phyloP scores from a whole-genome alignment of 2,888 invertebrate species.

The Leptura quadrifasciata region DNA sequence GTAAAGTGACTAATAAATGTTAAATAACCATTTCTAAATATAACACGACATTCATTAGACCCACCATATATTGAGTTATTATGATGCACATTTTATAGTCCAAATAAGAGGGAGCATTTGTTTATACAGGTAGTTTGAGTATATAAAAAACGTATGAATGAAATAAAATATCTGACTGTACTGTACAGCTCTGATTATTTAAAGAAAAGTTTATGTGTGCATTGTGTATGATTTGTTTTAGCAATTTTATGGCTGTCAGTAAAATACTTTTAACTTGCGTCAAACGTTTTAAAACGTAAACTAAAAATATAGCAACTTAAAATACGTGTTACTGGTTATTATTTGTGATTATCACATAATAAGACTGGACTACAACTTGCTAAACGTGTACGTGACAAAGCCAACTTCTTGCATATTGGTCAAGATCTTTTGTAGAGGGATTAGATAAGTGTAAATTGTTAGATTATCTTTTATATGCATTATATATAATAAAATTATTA shows the following conservation, averaged over 20 bases:
- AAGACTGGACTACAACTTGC: too few species aligned
- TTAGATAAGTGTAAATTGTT: too few species aligned
- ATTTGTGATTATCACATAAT: neutral
- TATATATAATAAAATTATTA: too few species aligned
- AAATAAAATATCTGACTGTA: neutral
- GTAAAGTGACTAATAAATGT: neutral
- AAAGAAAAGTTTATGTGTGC: neutral
- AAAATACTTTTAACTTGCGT: neutral
- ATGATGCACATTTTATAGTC: too few species aligned
- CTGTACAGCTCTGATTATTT: neutral
- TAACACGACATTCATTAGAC: neutral
- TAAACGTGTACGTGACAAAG: too few species aligned
- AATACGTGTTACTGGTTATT: neutral
- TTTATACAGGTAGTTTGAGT: too few species aligned
- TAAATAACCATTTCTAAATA: neutral
- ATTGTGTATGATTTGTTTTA: neutral
- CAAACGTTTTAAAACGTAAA: neutral
- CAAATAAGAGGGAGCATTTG: too few species aligned
- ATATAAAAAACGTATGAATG: neutral
- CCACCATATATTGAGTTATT: neutral
- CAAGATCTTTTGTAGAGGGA: too few species aligned
- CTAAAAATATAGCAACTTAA: neutral
- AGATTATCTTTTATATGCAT: too few species aligned
- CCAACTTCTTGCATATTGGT: too few species aligned
- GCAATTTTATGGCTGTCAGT: neutral